phyloP scores from a whole-genome alignment of 2,888 invertebrate genomes.

The Acleris literana region DNA sequence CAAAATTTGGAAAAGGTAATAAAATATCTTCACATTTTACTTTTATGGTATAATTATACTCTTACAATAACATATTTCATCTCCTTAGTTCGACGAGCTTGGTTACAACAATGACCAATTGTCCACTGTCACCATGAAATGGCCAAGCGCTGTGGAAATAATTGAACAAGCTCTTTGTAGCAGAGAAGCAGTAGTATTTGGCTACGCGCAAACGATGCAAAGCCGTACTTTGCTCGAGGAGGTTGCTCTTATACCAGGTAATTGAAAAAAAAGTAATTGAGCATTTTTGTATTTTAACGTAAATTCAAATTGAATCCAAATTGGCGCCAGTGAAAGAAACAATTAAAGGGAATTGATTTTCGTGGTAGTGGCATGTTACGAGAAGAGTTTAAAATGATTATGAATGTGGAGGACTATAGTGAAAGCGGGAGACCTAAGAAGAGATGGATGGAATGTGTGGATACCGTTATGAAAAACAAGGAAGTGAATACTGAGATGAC shows the following conservation, averaged over 20 bases:
- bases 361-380: too few relatives aligned
- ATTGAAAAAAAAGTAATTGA: background rate
- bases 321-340: too few relatives aligned
- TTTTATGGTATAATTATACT: background rate
- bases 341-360: too few relatives aligned
- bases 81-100: conserved; percentile 11
- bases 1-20: conserved; percentile 13
- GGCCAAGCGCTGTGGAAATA: conserved; percentile 11
- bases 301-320: too few relatives aligned
- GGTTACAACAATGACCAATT: background rate
- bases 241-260: conserved; percentile 20
- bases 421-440: too few relatives aligned
- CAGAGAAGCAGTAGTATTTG: conserved; percentile 6
- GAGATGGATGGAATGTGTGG: too few relatives aligned
- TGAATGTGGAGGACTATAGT: too few relatives aligned
- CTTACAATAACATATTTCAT: background rate
- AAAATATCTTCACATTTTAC: background rate
- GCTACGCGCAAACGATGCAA: conserved; percentile 1
- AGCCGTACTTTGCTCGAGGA: conserved; percentile 15
- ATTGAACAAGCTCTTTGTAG: conserved; percentile 19
- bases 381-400: too few relatives aligned
- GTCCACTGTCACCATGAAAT: background rate
- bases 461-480: too few relatives aligned
- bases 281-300: too few relatives aligned
- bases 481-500: too few relatives aligned